Base-by-base conservation (phyloP, 2,888 invertebrate species). In the Aphelenchoides bicaudatus region DNA sequence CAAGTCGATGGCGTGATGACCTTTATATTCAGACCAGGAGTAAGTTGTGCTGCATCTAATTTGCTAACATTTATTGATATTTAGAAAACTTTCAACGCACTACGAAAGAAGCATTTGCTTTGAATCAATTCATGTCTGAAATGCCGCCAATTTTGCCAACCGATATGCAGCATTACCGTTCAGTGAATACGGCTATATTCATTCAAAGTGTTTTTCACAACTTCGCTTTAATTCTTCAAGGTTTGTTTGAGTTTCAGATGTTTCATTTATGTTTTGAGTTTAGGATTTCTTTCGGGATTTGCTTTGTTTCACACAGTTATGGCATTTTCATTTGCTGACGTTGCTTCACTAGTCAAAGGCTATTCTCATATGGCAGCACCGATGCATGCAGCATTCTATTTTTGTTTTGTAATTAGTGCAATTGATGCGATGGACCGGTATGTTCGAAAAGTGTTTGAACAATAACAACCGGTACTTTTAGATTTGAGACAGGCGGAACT, bases 231-330 rank as follows among this genome's bases (percentile, higher is more conserved):
- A 29, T 63, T 23, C 23, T 63, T n/a, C 63, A 61, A 49, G 61
- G 61, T 13, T 50, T 51, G 16, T 13, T 28, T n/a, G n/a, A n/a
- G n/a, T n/a, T 10, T 2, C 5, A 2, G 28, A 8, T 10, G 16
- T n/a, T n/a, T 54, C n/a, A n/a, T 29, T 25, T 23, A 10, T 49
- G 52, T 5, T 59, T n/a, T n/a, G n/a, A n/a, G n/a, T n/a, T n/a
- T n/a, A 66, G 71, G 71, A 10, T 68, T 67, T 28, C 51, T 72
- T 6, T 67, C 72, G 2, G 73, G 73, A 13, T 49, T 73, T 1
- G 61, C 71, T 1, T 60, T 71, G 2, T 68, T 62, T 19, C 60
- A 70, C 23, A 58, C 67, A 1, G 56, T 72, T 10, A 68, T 72
- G 43, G 65, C 72, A 3, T 65, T 71, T 43, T 66, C 71, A 25